Base-by-base conservation (phyloP, 2,797 vertebrate species). In the Bufotes viridis region DNA sequence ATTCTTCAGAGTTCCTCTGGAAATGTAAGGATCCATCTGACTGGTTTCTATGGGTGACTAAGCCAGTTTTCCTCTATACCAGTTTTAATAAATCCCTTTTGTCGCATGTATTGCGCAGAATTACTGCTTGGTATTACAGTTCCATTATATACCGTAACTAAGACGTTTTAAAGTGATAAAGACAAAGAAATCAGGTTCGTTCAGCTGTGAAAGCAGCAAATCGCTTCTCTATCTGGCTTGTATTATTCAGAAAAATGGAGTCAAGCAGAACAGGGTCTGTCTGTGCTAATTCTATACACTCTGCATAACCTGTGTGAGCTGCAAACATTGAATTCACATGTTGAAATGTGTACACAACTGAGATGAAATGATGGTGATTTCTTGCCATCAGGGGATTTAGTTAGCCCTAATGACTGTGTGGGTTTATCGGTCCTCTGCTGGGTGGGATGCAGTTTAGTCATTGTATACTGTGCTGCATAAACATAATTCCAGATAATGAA, bases 331-430 rank as follows among this genome's bases (percentile, higher is more conserved):
- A 17, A 74, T 49, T 42, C 18, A 17, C 72, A 75, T 75, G 49
- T 75, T 51, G 72, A 51, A 75, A 75, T 51, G 42, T 75, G 72
- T 17, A 51, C 42, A 75, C 42, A 75, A 75, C n/a, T 51, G 72
- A 51, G 20, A 75, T 51, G 34, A 49, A 51, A 51, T 51, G n/a
- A 22, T 51, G 15, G 42, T 51, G 34, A 34, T 75, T 75, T 75
- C 10, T 51, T 75, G 42, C 72, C 20, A n/a, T 75, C 42, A 20
- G 20, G 72, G 69, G 72, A 51, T 22, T 75, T 51, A 51, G 42
- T 22, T 51, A 42, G 42, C 18, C 20, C 20, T n/a, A 22, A 9
- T 51, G 20, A 20, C 72, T 49, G 49, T n/a, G 72, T 51, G 42
- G 42, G 51, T 6, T 74, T 75, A 72, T 75, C 42, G n/a, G 42